Base-by-base conservation (phyloP, 2,113 vertebrate species). In the Mohoua ochrocephala region DNA sequence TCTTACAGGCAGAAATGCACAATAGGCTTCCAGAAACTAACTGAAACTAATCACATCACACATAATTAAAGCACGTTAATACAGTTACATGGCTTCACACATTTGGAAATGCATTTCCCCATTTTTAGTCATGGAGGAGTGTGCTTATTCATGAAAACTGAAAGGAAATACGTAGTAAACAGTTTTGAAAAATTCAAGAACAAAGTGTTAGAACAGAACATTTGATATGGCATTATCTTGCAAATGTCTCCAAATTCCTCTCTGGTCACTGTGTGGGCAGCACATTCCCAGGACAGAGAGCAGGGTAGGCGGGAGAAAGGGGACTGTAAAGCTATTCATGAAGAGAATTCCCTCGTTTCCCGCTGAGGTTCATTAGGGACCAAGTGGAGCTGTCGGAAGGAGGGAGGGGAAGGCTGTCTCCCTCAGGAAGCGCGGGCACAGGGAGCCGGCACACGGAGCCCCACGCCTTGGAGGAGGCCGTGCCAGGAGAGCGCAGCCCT, bases 251-350 rank as follows among this genome's bases (percentile, higher is more conserved):
- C 75, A 68, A 78, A 96, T 95, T 95, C 96, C 69, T 91, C 92
- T 76, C 91, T 95, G 92, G 93, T 92, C 92, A 95, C 92, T 92
- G 88, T 88, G 95, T 94, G 86, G 95, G 95, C 91, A 96, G 92
- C n/a, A 41, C 86, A 84, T 91, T 96, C 95, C 93, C 96, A 96
- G 94, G 91, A 54, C 68, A 70, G 64, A 61, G 63, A 27, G 53
- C 3, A 2, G 76, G 56, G 59, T 54, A 50, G 91, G 87, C 0
- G 20, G 73, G 61, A 91, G 41, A 64, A 91, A 67, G 30, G 19
- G 41, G 35, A 88, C 95, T 94, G 77, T 78, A 35, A 67, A 87
- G 69, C 73, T 84, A 81, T 91, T 96, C 68, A 93, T 65, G 83
- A 61, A 53, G 56, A 23, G 59, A 31, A 30, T 64, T 87, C 74